phyloP scores from a whole-genome alignment of 1,140 invertebrate species.

The Zaprionus capensis region DNA sequence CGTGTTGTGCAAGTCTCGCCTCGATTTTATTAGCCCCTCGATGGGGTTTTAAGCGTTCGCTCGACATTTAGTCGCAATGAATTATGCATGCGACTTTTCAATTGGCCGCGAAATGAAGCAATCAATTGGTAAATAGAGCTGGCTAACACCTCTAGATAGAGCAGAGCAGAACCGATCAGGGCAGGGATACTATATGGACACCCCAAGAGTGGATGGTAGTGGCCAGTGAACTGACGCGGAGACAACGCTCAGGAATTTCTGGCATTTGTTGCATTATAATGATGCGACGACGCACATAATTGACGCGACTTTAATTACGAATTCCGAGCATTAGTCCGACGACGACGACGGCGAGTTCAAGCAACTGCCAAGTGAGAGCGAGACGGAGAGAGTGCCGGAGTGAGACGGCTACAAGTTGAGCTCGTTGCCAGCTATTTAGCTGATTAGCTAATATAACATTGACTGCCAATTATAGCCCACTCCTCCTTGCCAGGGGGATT shows the following conservation, averaged over 20 bases:
- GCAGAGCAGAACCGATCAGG: background rate
- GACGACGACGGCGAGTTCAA: slow-evolving; percentile 52
- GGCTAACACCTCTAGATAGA: slow-evolving; percentile 16
- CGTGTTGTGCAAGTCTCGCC: slow-evolving; percentile 53
- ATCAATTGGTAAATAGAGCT: slow-evolving; percentile 51
- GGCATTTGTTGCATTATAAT: slow-evolving; percentile 68
- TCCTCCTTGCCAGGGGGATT: background rate
- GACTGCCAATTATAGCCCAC: slow-evolving; percentile 54
- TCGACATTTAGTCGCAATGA: slow-evolving; percentile 44
- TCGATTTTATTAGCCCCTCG: slow-evolving; percentile 38
- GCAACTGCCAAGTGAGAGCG: slow-evolving; percentile 44
- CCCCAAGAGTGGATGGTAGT: background rate
- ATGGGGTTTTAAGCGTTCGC: slow-evolving; percentile 69
- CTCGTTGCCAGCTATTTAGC: slow-evolving; percentile 39
- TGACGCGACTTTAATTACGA: slow-evolving; percentile 65
- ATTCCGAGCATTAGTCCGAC: slow-evolving; percentile 65
- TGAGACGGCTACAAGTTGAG: slow-evolving; percentile 6
- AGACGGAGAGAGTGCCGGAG: background rate
- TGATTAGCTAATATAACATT: slow-evolving; percentile 68
- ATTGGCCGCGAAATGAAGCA: slow-evolving; percentile 61
- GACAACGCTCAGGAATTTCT: slow-evolving; percentile 67
- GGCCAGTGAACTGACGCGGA: slow-evolving; percentile 33
- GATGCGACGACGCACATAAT: slow-evolving; percentile 64
- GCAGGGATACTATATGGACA: background rate
- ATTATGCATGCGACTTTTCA: slow-evolving; percentile 61